Percentiles rank a stretch among this genome's conserved stretches.
Evolutionary conservation across 2,888 invertebrate genomes (phyloP).

Genomic region (Ormyrus pomaceus): DNA sequence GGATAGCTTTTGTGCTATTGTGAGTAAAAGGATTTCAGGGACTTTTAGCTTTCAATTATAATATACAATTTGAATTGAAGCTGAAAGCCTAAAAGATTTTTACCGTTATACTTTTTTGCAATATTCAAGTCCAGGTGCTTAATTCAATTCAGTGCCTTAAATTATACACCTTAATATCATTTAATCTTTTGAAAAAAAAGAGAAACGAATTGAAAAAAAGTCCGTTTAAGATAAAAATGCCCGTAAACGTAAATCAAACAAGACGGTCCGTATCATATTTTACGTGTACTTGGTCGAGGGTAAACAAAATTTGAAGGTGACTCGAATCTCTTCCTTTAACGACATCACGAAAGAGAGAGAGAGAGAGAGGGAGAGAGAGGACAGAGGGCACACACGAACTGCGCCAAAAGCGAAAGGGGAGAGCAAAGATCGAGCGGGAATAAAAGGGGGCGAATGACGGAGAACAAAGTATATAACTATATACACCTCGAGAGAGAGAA

Average conservation of each 20-base stretch:
- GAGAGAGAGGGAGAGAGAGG: slow-evolving; percentile 51
- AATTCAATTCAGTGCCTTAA: too few relatives aligned
- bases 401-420: background rate
- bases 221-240: too few relatives aligned
- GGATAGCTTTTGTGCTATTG: too few relatives aligned
- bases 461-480: slow-evolving; percentile 34
- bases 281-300: background rate
- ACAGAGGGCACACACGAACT: slow-evolving; percentile 46
- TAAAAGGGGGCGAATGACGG: slow-evolving; percentile 44
- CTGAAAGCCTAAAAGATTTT: too few relatives aligned
- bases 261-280: background rate
- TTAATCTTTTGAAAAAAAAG: too few relatives aligned
- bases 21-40: too few relatives aligned
- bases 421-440: background rate
- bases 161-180: too few relatives aligned
- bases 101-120: too few relatives aligned
- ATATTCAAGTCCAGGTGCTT: too few relatives aligned
- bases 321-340: slow-evolving; percentile 55
- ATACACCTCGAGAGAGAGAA: slow-evolving; percentile 32
- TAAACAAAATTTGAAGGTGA: slow-evolving; percentile 19
- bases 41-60: too few relatives aligned
- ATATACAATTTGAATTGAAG: too few relatives aligned
- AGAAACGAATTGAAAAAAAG: too few relatives aligned
- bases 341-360: slow-evolving; percentile 52
- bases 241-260: background rate